These are phyloP conservation scores for Heliconius congener DNA, from an alignment of 1,140 invertebrate species.

Conservation along the genomic window DNA sequence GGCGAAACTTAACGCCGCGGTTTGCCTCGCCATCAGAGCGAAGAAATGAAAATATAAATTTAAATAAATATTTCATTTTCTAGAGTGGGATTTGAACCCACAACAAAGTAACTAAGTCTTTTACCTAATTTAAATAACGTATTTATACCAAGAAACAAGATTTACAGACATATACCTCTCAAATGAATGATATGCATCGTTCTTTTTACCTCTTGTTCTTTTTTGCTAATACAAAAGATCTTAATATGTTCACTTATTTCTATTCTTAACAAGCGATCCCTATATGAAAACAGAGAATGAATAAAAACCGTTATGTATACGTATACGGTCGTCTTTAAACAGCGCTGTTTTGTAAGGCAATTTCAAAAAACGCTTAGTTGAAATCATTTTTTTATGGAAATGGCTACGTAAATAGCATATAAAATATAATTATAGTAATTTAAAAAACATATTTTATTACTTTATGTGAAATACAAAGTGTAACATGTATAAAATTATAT, in stretches of 20 bases:
- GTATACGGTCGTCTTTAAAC: conserved; percentile 31
- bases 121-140: too few species aligned
- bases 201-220: neutral
- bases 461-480: neutral
- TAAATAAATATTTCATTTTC: too few species aligned
- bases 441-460: neutral
- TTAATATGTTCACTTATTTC: conserved; percentile 38
- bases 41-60: too few species aligned
- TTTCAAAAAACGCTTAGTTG: neutral
- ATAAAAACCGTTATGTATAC: conserved; percentile 33
- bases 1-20: too few species aligned
- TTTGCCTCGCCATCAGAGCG: too few species aligned
- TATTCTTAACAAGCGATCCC: conserved; percentile 57
- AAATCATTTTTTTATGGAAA: neutral
- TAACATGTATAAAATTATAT: too few species aligned
- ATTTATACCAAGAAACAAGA: neutral
- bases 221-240: conserved; percentile 18
- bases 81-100: too few species aligned
- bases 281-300: conserved; percentile 42
- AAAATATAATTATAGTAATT: neutral
- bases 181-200: neutral
- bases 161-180: neutral
- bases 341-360: conserved; percentile 14
- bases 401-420: neutral
- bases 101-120: too few species aligned